Conservation (phyloP, 2,797 vertebrate genomes). For the Dipus sagitta region DNA sequence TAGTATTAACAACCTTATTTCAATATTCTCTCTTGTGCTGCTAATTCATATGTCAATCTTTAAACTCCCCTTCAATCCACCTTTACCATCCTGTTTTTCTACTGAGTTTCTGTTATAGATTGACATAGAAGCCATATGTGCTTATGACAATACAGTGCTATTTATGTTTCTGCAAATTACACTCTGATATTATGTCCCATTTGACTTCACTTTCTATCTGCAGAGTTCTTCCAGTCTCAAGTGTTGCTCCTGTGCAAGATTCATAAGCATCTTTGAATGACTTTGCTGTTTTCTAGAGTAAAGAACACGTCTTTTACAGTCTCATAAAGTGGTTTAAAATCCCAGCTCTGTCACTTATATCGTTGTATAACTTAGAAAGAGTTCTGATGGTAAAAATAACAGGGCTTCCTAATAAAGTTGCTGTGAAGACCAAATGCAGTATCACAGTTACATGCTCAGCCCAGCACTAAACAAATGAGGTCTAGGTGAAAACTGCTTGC, state of each 20-base stretch:
- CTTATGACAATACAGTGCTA: constrained; percentile 23
- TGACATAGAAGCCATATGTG: background rate
- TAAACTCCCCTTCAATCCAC: background rate
- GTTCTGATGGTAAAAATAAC: background rate
- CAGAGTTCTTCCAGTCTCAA: constrained; percentile 8
- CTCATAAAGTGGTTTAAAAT: background rate
- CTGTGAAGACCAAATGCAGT: background rate
- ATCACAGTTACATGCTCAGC: background rate
- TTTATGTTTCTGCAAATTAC: constrained; percentile 54
- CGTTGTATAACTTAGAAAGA: background rate
- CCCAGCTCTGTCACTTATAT: background rate
- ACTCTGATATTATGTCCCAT: background rate
- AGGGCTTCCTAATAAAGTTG: background rate
- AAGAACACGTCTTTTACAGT: constrained; percentile 7
- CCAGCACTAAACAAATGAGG: background rate
- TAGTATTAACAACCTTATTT: constrained; percentile 38
- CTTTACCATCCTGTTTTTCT: background rate
- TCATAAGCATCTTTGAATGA: background rate
- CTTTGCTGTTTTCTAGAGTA: constrained; percentile 18
- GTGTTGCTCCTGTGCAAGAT: constrained; percentile 10
- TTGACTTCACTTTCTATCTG: constrained; percentile 15
- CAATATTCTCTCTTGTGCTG: constrained; percentile 17
- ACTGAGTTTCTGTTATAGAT: constrained; percentile 8
- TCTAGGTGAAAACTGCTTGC: background rate
- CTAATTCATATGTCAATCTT: background rate